These are phyloP conservation scores for Agrotis exclamationis DNA, from an alignment of 2,888 invertebrate species.

Conservation along the genomic window DNA sequence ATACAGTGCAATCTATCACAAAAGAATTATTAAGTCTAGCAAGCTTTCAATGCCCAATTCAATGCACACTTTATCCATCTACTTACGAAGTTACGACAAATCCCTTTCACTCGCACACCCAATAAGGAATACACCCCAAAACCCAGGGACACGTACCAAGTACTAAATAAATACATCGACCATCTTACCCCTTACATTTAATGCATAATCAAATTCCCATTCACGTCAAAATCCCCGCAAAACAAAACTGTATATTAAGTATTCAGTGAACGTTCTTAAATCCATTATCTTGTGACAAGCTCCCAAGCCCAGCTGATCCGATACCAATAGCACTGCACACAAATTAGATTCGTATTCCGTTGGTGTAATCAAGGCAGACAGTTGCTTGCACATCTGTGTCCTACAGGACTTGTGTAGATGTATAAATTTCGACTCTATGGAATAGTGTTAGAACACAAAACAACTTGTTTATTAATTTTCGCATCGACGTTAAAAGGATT, in stretches of 20 bases:
- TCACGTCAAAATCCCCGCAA: conserved; percentile 69
- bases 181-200: conserved; percentile 45
- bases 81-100: background rate
- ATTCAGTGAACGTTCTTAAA: conserved; percentile 77
- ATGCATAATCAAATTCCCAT: conserved; percentile 71
- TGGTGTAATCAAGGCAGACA: conserved; percentile 87
- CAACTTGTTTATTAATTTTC: conserved; percentile 32
- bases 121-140: conserved; percentile 12
- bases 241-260: conserved; percentile 68
- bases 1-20: background rate
- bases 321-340: conserved; percentile 72
- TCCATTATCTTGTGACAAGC: conserved; percentile 81
- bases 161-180: conserved; percentile 48
- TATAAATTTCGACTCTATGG: conserved; percentile 67
- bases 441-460: conserved; percentile 36
- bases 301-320: conserved; percentile 81
- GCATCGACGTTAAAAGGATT: conserved; percentile 76
- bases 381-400: conserved; percentile 86
- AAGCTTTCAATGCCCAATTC: background rate
- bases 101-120: too few relatives aligned
- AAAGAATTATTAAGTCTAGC: background rate
- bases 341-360: conserved; percentile 87
- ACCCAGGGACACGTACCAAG: conserved; percentile 46
- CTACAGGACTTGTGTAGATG: conserved; percentile 56
- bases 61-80: background rate